phyloP scores from a whole-genome alignment of 2,113 vertebrate species.

The Pseudopodoces humilis region DNA sequence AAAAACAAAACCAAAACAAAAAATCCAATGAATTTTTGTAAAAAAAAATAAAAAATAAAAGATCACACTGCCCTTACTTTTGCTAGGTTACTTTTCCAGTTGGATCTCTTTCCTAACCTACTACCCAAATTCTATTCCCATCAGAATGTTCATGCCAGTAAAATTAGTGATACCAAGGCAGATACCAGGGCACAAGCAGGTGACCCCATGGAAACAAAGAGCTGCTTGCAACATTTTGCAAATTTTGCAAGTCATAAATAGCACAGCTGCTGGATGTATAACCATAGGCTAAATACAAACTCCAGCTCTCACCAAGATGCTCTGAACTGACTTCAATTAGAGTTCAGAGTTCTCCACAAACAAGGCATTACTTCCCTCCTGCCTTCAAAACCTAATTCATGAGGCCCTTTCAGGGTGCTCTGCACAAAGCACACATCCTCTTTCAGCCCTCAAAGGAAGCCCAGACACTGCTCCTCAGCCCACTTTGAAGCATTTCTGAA shows the following conservation, averaged over 20 bases:
- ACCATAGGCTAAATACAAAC: background rate
- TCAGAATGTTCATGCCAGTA: background rate
- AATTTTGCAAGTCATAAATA: background rate
- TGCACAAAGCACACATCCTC: background rate
- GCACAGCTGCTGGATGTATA: background rate
- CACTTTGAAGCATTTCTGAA: background rate
- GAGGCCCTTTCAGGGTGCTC: background rate
- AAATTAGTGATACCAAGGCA: background rate
- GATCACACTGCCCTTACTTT: background rate
- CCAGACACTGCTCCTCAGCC: background rate
- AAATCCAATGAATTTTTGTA: background rate
- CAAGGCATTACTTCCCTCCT: background rate
- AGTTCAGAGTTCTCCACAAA: background rate
- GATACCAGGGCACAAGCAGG: background rate
- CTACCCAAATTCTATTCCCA: background rate
- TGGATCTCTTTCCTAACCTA: background rate
- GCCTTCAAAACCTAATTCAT: background rate
- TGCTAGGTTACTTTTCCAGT: background rate
- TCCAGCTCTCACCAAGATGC: background rate
- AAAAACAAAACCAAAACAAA: background rate
- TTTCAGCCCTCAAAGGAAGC: background rate
- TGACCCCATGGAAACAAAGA: background rate
- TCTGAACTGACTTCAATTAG: background rate
- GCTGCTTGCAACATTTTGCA: background rate
- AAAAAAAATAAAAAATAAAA: background rate